Conservation (phyloP, 2,888 invertebrate genomes). For the Anaspis maculata region DNA sequence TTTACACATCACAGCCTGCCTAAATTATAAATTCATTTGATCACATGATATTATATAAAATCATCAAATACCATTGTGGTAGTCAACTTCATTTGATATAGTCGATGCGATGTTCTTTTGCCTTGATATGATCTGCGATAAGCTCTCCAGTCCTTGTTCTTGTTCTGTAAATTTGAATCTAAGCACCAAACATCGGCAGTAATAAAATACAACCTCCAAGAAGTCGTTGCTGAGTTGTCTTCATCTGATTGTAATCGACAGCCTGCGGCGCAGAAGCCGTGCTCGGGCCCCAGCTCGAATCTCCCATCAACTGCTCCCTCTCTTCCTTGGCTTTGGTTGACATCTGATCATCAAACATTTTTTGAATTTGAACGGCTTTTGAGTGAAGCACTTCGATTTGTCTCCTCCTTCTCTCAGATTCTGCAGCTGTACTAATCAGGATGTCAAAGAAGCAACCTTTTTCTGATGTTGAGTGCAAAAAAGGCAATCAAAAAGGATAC, state of each 20-base stretch:
- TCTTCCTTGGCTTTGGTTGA: slow-evolving; percentile 28
- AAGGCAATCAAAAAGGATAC: slow-evolving; percentile 25
- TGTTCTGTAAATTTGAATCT: slow-evolving; percentile 49
- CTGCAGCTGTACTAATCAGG: slow-evolving; percentile 48
- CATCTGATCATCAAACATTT: slow-evolving; percentile 43
- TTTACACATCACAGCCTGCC: too few species aligned
- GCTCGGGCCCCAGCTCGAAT: too few species aligned
- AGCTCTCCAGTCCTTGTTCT: slow-evolving; percentile 64
- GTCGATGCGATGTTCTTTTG: slow-evolving; percentile 69
- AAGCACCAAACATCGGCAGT: background rate
- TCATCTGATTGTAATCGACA: too few species aligned
- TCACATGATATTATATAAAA: slow-evolving; percentile 6
- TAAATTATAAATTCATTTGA: too few species aligned
- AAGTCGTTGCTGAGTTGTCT: too few species aligned
- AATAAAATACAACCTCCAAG: background rate
- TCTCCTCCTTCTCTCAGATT: slow-evolving; percentile 53
- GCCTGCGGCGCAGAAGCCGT: too few species aligned
- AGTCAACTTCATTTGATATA: slow-evolving; percentile 66
- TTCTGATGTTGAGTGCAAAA: background rate
- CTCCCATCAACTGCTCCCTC: slow-evolving; percentile 35
- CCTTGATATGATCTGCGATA: slow-evolving; percentile 64
- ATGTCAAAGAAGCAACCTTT: slow-evolving; percentile 13
- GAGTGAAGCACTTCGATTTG: slow-evolving; percentile 54
- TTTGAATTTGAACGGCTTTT: slow-evolving; percentile 49
- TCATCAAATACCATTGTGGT: slow-evolving; percentile 59